Evolutionary conservation across 2,888 invertebrate genomes (phyloP), one percentile per base, ranked within the genome.

Genomic region (Rhimphoctona megacephalus): DNA sequence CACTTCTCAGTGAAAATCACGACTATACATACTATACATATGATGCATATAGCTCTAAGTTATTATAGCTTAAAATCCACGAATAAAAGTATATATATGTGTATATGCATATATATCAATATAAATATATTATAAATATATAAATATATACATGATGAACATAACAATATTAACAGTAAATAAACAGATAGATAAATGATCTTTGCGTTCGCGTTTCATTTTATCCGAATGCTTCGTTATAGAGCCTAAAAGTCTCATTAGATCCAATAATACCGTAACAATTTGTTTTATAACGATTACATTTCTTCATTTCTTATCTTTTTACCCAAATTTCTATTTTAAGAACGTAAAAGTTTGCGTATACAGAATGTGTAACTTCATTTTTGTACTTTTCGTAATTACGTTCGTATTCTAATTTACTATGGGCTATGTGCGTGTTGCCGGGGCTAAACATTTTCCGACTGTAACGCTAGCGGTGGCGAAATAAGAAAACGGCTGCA

Each of bases 161-260:
- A 92, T 91, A 91, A 90, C 84, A 85, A 92, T 92, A 93, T 92
- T 92, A 91, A 91, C 89, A 87, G 92, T 90, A 90, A 92, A 92
- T 93, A 92, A 92, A 92, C 89, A 86, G 85, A 91, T 91, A 92
- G 90, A 91, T 91, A 89, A 85, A 88, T 89, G 25, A 79, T 30
- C 7, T 14, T 57, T 73, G 64, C 19, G 25, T 72, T 69, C n/a
- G 33, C 64, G 11, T 33, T 73, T 67, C 22, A 81, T 67, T 78
- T 19, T n/a, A 9, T 36, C 3, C 36, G n/a, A n/a, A n/a, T n/a
- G n/a, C n/a, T n/a, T n/a, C n/a, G n/a, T n/a, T n/a, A n/a, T n/a
- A n/a, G n/a, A 6, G 36, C 36, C 6, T 6, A 36, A 36, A 6
- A 36, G 36, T 36, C 36, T 36, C 36, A 36, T 36, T 36, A 36